phyloP scores from a whole-genome alignment of 2,888 invertebrate genomes.

The Bombyx huttoni region DNA sequence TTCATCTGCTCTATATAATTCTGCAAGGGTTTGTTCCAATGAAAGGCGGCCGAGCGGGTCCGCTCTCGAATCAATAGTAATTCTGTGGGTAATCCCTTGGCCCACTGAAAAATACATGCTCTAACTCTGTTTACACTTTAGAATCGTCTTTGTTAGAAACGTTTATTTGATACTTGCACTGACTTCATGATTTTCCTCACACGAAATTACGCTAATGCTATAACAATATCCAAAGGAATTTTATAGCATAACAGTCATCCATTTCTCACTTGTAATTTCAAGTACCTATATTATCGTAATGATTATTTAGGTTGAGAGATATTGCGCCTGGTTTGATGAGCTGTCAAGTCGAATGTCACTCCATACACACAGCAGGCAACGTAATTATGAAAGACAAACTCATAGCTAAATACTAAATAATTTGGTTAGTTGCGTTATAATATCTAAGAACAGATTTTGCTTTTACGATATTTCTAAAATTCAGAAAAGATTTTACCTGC shows the following conservation, averaged over 20 bases:
- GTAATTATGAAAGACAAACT: too few relatives aligned
- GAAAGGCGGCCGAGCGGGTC: slow-evolving; percentile 60
- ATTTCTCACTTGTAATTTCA: too few relatives aligned
- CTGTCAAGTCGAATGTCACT: too few relatives aligned
- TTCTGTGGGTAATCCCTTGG: slow-evolving; percentile 59
- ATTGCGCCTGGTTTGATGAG: too few relatives aligned
- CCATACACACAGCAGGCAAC: too few relatives aligned
- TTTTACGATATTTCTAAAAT: neutral
- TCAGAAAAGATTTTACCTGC: neutral
- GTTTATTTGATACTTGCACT: neutral
- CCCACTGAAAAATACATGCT: slow-evolving; percentile 53
- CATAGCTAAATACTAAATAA: too few relatives aligned
- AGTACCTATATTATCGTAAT: too few relatives aligned
- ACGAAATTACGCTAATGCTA: neutral
- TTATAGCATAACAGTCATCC: too few relatives aligned
- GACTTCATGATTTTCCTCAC: neutral
- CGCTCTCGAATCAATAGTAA: slow-evolving; percentile 69
- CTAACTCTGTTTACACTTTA: slow-evolving; percentile 2
- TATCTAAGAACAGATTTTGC: too few relatives aligned
- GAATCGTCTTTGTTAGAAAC: neutral
- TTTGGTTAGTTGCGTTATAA: too few relatives aligned
- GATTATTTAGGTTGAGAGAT: too few relatives aligned
- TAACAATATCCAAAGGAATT: too few relatives aligned
- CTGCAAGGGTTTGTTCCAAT: slow-evolving; percentile 53
- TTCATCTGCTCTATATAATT: slow-evolving; percentile 30